phyloP scores from a whole-genome alignment of 2,113 vertebrate species.

The Carollia perspicillata region DNA sequence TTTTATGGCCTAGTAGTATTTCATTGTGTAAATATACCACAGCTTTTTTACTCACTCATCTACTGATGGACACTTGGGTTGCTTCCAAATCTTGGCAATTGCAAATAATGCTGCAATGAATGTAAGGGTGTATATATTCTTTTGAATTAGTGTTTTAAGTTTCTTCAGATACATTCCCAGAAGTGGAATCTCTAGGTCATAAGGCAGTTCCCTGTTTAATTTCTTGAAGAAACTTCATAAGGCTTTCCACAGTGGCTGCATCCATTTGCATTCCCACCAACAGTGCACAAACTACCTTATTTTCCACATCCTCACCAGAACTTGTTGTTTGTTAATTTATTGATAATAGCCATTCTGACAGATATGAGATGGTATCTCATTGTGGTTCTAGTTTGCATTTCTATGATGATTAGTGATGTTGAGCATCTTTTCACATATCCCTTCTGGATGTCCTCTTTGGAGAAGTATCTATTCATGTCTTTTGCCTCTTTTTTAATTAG shows the following conservation, averaged over 20 bases:
- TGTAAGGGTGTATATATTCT: no score
- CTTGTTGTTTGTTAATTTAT: neutral
- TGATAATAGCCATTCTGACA: neutral
- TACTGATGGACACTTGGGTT: neutral
- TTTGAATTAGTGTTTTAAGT: no score
- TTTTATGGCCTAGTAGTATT: neutral
- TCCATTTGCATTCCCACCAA: neutral
- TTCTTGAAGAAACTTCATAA: no score
- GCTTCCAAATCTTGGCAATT: neutral
- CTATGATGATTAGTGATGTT: neutral
- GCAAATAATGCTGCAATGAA: no score
- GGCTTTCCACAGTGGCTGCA: no score
- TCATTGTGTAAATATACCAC: neutral
- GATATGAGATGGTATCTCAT: neutral
- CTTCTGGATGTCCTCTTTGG: neutral
- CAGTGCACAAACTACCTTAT: neutral
- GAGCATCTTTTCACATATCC: neutral
- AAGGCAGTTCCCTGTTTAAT: no score
- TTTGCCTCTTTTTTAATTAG: neutral
- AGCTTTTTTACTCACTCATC: neutral
- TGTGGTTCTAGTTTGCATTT: neutral
- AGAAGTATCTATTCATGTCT: neutral
- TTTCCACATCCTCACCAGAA: neutral
- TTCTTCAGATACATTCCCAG: no score
- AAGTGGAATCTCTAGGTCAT: no score